Evolutionary conservation across 2,888 invertebrate genomes (phyloP).

Genomic region (Limnephilus marmoratus): DNA sequence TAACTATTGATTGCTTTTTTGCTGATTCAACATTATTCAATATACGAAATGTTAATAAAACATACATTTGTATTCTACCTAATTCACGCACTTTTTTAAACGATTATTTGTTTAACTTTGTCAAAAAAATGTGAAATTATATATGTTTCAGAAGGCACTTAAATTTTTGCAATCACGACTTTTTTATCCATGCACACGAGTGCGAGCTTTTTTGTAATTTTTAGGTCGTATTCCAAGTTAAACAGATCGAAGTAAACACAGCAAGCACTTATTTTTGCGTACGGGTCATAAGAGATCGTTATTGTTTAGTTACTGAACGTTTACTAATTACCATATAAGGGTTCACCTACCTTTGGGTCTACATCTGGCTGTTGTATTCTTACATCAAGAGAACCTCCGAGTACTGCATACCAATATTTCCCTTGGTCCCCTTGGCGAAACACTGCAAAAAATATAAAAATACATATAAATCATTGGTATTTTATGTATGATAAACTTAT

Average conservation of each 20-base stretch:
- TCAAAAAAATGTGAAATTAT: background rate
- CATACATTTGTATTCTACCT: too few relatives aligned
- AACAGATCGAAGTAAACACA: background rate
- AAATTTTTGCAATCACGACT: too few relatives aligned
- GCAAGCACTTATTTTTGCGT: background rate
- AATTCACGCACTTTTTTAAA: too few relatives aligned
- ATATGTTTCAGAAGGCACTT: background rate
- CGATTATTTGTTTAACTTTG: background rate
- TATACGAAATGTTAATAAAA: too few relatives aligned
- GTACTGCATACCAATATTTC: conserved; percentile 87
- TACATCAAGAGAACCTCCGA: conserved; percentile 84
- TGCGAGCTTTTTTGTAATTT: background rate
- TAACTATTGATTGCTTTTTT: too few relatives aligned
- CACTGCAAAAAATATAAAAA: conserved; percentile 75
- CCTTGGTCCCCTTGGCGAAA: conserved; percentile 88
- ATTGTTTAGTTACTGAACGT: background rate
- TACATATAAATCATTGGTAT: too few relatives aligned
- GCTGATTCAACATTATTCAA: too few relatives aligned
- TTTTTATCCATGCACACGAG: background rate
- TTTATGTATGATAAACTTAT: background rate
- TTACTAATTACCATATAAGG: background rate
- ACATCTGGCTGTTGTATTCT: conserved; percentile 78
- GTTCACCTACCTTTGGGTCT: conserved; percentile 77
- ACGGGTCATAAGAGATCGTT: background rate
- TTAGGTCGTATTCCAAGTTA: background rate